A percentile compares a stretch with the other conserved stretches of the same genome.
phyloP scores from a whole-genome alignment of 1,140 invertebrate species.

The Temnothorax longispinosus region DNA sequence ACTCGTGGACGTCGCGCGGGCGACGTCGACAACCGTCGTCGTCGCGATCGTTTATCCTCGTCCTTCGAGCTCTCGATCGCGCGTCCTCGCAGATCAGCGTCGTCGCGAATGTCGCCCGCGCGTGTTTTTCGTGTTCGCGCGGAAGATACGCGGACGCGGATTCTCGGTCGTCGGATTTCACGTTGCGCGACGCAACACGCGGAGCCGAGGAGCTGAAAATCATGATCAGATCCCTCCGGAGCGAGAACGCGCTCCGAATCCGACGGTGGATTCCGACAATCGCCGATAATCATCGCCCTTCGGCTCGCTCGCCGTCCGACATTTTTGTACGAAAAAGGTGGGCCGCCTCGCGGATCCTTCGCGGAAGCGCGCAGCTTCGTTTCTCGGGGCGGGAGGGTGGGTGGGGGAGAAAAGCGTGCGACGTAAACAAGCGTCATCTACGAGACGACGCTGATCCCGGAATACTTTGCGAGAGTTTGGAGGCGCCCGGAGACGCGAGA shows the following conservation, averaged over 20 bases:
- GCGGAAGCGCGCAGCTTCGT: neutral
- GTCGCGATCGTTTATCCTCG: neutral
- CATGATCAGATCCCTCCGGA: neutral
- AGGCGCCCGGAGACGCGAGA: neutral
- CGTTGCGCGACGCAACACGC: too few relatives aligned
- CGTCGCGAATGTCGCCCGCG: neutral
- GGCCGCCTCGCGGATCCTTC: neutral
- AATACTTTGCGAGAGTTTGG: too few relatives aligned
- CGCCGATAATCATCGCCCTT: neutral
- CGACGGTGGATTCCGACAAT: neutral
- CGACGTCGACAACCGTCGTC: neutral
- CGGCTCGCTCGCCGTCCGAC: slow-evolving; percentile 16
- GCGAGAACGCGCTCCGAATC: neutral
- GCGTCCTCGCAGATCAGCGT: neutral
- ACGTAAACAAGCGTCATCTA: slow-evolving; percentile 18
- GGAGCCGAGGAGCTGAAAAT: neutral
- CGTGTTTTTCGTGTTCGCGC: too few relatives aligned
- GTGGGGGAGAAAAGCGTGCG: neutral
- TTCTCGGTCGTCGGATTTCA: neutral
- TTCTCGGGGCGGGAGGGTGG: neutral
- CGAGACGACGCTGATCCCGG: neutral
- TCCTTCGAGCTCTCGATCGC: neutral
- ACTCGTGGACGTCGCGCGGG: neutral
- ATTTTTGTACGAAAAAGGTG: slow-evolving; percentile 30
- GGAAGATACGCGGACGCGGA: neutral